Base-by-base conservation (phyloP, 64 coral and sea anemone genomes). In the Porites lutea region DNA sequence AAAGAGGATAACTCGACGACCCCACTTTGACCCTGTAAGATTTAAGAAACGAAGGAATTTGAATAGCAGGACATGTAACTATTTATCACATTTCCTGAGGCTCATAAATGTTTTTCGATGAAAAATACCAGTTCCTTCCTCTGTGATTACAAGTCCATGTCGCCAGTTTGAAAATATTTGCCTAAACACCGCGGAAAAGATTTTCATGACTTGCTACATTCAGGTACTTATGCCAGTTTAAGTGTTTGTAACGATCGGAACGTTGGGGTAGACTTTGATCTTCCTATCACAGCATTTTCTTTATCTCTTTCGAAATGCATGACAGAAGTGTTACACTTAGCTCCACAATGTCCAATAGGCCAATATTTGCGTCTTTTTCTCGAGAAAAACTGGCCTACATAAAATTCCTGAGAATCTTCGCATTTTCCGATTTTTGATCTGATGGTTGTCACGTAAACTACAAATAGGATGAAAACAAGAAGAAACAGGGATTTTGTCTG, bases 21-120 rank as follows among this genome's bases (percentile, higher is more conserved):
- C 81, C 37, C 46, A 18, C 48, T 43, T 27, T 81, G 81, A 84
- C 81, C 81, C 48, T 52, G 46, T 16, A 52, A 21, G 10, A n/a
- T 51, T 69, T 68, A 84, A 84, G 81, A 84, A 84, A 69, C 81
- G 59, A 84, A 84, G 81, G 81, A 84, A 84, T 84, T 84, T 68
- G 46, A 12, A 18, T 18, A 51, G 37, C 15, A 84, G 62, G 81
- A 84, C 61, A 84, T 84, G 81, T 84, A 84, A 68, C 81, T 84
- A 84, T 84, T 84, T 47, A 68, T 69, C 5, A 19, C 23, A 84
- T 84, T 84, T 84, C 81, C 81, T 66, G 81, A 12, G 46, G 16
- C 61, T 51, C 27, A 37, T 37, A 37, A 37, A 37, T 37, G 6
- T 67, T 20, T 20, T 9, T n/a, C 63, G 16, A 12, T 13, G 5